Evolutionary conservation across 2,797 vertebrate species (phyloP), one percentile per base, ranked within the genome.

Genomic region (Podarcis siculus): DNA sequence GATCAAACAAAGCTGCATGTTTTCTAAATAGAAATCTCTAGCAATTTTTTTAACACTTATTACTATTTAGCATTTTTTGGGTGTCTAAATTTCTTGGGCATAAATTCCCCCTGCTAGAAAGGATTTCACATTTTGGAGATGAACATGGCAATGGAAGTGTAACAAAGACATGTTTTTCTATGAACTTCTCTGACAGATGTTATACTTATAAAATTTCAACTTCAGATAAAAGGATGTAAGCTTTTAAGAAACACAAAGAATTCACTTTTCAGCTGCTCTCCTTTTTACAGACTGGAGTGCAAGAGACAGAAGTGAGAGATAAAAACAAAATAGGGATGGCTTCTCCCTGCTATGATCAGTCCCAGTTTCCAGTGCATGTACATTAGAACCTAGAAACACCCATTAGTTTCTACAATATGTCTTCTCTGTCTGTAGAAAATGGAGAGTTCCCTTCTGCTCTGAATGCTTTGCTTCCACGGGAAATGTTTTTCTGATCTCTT

Each of bases 181-280:
- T 79, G 82, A 73, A 88, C 76, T 73, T 85, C 15, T 72, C 30
- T 37, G 49, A 61, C 9, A 61, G 66, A 72, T 72, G 39, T 58
- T 88, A 64, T 58, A 84, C 76, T 73, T 84, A 78, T 79, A 58
- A 72, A 61, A 49, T 37, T 84, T 35, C 37, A 79, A 4, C 66
- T 49, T 86, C 76, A 79, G 64, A 71, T 86, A 77, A 80, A 89
- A 85, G 69, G 76, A 79, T 13, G 49, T n/a, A 30, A 71, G 82
- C 82, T 89, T 79, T 89, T 85, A 85, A 80, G 77, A 61, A 89
- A 73, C 82, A 84, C 49, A 89, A 89, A 89, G 75, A 30, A 72
- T 5, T 72, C 13, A 30, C 69, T 85, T 89, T 79, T 80, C 64
- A 73, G 79, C 64, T 78, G 23, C 66, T 84, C 76, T 79, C 30